Evolutionary conservation across 2,888 invertebrate genomes (phyloP).

Genomic region (Melanostoma scalare): DNA sequence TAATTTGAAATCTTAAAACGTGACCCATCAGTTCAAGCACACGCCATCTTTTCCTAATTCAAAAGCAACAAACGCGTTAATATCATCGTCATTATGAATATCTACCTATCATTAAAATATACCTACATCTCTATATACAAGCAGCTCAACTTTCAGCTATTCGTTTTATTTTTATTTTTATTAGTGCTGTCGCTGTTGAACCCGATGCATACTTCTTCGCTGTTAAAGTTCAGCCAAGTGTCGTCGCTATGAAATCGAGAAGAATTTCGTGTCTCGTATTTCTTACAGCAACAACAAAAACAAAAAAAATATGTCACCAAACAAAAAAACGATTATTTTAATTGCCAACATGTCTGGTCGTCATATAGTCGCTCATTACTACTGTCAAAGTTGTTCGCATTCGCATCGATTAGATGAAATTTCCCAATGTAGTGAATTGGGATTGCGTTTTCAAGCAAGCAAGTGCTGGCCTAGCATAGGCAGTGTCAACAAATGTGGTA

Average conservation of each 20-base stretch:
- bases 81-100: conserved; percentile 1
- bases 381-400: conserved; percentile 27
- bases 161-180: background rate
- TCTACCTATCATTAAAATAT: conserved; percentile 9
- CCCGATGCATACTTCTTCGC: background rate
- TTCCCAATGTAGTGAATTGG: conserved; percentile 34
- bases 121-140: background rate
- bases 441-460: conserved; percentile 19
- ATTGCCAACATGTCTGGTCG: conserved; percentile 35
- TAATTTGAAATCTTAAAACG: conserved; percentile 31
- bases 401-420: conserved; percentile 40
- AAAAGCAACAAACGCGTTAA: conserved; percentile 6
- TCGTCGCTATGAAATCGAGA: conserved; percentile 13
- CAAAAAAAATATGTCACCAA: conserved; percentile 17
- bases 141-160: conserved; percentile 2
- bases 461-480: conserved; percentile 3
- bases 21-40: conserved; percentile 44
- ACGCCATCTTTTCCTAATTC: conserved; percentile 13
- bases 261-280: conserved; percentile 10
- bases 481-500: conserved; percentile 18
- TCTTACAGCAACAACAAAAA: background rate
- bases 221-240: background rate
- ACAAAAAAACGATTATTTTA: conserved; percentile 34
- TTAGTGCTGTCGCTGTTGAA: background rate
- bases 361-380: conserved; percentile 13